Base-by-base conservation (phyloP, 2,113 vertebrate species). In the Gavia stellata region DNA sequence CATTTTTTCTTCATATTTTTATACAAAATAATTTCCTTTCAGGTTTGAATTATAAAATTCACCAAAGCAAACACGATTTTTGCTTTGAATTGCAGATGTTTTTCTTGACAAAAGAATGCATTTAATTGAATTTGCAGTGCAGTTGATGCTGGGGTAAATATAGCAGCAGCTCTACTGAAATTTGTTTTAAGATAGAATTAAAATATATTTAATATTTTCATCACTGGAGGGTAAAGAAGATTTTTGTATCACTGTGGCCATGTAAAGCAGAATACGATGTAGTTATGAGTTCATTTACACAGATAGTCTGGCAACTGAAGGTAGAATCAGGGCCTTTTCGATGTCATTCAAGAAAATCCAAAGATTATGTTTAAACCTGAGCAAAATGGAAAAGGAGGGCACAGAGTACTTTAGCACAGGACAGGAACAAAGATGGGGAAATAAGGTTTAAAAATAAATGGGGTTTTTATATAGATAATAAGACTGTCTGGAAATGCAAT, bases 111-210 rank as follows among this genome's bases (percentile, higher is more conserved):
- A 29, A 91, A 74, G 28, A 84, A 56, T 56, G 34, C 16, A 53
- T 70, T 87, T 47, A 74, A 96, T 94, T 93, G 77, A 50, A 67
- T 81, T 73, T 90, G 77, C 90, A 96, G 92, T 86, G 56, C 73
- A 53, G 52, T 68, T 94, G 68, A 85, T 97, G 90, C 40, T 96
- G 82, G 36, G 97, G 49, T 81, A 93, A 97, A 91, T 56, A 73
- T 44, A 86, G 55, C 50, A 91, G 56, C 91, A 94, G 45, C 66
- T 90, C n/a, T 59, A 74, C 71, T 94, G 77, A 12, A 59, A 81
- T 81, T 90, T 71, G 4, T 88, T 38, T 74, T 53, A 53, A 50
- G 62, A 66, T 58, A 88, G 61, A 86, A 59, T 92, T 91, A 91
- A 94, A 96, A 71, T 74, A 63, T 56, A 93, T 88, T 65, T 44